These are phyloP conservation scores for Phoenoteleia sp. DNA, from an alignment of 2,888 invertebrate species.

Conservation along the genomic window DNA sequence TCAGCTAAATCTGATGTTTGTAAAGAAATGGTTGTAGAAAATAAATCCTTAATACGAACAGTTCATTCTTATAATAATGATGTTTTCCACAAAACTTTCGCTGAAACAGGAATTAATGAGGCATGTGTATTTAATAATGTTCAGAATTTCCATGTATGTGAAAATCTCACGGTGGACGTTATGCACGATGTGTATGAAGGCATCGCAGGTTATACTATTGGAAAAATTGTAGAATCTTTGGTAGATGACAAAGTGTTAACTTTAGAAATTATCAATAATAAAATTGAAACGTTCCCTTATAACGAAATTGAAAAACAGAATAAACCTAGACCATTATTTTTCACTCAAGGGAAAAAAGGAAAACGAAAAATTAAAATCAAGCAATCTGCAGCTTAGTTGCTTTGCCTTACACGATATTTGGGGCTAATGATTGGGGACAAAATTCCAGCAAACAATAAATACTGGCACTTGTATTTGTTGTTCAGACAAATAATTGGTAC, in stretches of 20 bases:
- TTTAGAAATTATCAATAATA: conserved; percentile 34
- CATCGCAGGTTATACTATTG: conserved; percentile 17
- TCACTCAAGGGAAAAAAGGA: conserved; percentile 32
- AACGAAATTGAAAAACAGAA: conserved; percentile 21
- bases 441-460: conserved; percentile 1
- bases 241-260: conserved; percentile 19
- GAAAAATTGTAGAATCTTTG: conserved; percentile 22
- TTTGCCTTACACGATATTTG: conserved; percentile 26
- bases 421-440: conserved; percentile 47
- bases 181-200: conserved; percentile 2
- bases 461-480: conserved; percentile 17
- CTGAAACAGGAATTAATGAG: conserved; percentile 54
- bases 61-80: conserved; percentile 54
- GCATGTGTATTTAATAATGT: conserved; percentile 53
- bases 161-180: conserved; percentile 42
- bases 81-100: conserved; percentile 34
- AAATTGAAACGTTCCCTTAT: conserved; percentile 42
- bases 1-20: conserved; percentile 39
- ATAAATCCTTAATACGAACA: conserved; percentile 45
- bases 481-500: conserved; percentile 16
- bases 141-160: conserved; percentile 39
- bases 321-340: conserved; percentile 49
- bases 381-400: conserved; percentile 19
- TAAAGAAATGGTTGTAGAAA: conserved; percentile 61
- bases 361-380: conserved; percentile 29